Evolutionary conservation across 2,888 invertebrate genomes (phyloP), one percentile per base, ranked within the genome.

Genomic region (Habrosyne pyritoides): DNA sequence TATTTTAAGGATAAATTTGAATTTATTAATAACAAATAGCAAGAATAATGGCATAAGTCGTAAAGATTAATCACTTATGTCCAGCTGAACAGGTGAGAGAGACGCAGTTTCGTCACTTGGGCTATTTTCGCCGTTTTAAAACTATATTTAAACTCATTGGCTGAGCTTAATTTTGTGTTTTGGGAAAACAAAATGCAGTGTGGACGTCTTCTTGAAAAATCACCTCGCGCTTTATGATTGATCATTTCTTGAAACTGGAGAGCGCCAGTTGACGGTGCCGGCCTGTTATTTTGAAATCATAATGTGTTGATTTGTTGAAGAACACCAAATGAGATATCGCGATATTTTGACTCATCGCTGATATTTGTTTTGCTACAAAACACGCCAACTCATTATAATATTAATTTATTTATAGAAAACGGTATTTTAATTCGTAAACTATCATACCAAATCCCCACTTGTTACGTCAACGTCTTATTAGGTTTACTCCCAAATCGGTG

Each of bases 211-310:
- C 79, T 76, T 91, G 91, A 91, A 90, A 91, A 90, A 91, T 91
- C 86, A 86, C 88, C 86, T 81, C 81, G 72, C 84, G 73, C 80
- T 77, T 83, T 91, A 89, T 91, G 91, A 91, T 91, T 89, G 90
- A 91, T 91, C 84, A 87, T 90, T 90, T 89, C 89, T 84, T 69
- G 87, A 89, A 91, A 91, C 74, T 76, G 75, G 71, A 70, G 74
- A 73, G 68, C 71, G 70, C 67, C 57, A 63, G 63, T 58, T 66
- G 66, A 59, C 64, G 69, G 56, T 68, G 58, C 60, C 68, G 67
- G 74, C 70, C 62, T 64, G 66, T 66, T 79, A 79, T 83, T 83
- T 83, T 76, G 77, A 80, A 83, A 81, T 71, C 79, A 61, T 81
- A 73, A 87, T 78, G 85, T 86, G 89, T 85, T 89, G 88, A 91